phyloP scores from a whole-genome alignment of 2,888 invertebrate species.

The Aleiodes leptofemur region DNA sequence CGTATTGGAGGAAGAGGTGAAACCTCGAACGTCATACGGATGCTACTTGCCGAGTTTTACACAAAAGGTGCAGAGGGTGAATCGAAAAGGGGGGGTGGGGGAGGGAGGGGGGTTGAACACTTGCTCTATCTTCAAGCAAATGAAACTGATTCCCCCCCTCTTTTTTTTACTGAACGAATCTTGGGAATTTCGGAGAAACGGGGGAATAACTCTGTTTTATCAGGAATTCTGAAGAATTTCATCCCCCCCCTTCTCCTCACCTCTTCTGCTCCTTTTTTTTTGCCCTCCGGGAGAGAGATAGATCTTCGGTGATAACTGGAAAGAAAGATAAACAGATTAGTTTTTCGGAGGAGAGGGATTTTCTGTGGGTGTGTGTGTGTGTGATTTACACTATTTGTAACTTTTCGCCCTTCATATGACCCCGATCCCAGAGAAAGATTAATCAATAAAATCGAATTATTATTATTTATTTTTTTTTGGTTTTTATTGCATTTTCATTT shows the following conservation, averaged over 20 bases:
- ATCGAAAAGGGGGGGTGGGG: neutral
- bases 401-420: conserved; percentile 41
- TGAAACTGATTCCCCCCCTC: too few species aligned
- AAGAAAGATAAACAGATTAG: conserved; percentile 39
- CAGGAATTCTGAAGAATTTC: too few species aligned
- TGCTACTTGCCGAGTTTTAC: conserved; percentile 11
- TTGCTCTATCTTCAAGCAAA: too few species aligned
- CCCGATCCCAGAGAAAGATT: conserved; percentile 24
- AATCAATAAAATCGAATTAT: conserved; percentile 44
- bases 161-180: too few species aligned
- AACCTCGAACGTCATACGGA: conserved; percentile 42
- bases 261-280: too few species aligned
- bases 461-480: neutral
- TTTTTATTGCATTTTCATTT: too few species aligned
- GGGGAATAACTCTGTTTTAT: too few species aligned
- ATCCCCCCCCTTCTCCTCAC: too few species aligned
- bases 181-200: too few species aligned
- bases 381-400: conserved; percentile 16
- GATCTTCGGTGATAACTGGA: conserved; percentile 28
- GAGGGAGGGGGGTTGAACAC: too few species aligned
- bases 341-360: conserved; percentile 18
- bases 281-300: neutral
- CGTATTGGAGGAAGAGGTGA: conserved; percentile 36
- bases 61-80: neutral
- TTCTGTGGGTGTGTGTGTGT: neutral